Conservation (phyloP, 2,888 invertebrate species). For the Pyrrhia umbra region DNA sequence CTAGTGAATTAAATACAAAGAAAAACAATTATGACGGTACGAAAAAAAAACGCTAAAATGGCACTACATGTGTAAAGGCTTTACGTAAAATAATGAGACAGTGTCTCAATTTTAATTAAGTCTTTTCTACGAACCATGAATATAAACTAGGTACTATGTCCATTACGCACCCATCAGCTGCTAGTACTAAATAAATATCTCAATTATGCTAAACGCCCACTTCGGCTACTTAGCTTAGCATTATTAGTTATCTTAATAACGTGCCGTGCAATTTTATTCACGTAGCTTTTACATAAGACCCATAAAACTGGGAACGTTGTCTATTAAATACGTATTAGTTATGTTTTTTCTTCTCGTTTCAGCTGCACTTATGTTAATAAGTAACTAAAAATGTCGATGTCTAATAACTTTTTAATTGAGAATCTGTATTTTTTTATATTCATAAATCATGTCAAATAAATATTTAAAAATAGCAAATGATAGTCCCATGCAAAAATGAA, state of each 20-base stretch:
- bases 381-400: neutral
- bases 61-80: no score
- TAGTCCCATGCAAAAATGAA: neutral
- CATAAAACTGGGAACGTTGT: conserved; percentile 17
- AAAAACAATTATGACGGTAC: no score
- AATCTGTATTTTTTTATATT: no score
- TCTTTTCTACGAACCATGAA: no score
- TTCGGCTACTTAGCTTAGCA: conserved; percentile 13
- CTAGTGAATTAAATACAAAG: no score
- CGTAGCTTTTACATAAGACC: conserved; percentile 23
- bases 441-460: no score
- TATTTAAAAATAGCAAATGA: no score
- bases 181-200: conserved; percentile 33
- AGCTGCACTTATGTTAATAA: conserved; percentile 5
- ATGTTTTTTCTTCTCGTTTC: conserved; percentile 3
- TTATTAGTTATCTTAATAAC: conserved; percentile 23
- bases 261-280: conserved; percentile 13
- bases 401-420: no score
- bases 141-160: neutral
- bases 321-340: neutral
- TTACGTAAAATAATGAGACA: no score
- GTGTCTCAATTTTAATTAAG: no score
- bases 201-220: conserved; percentile 42
- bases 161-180: neutral
- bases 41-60: no score